Base-by-base conservation (phyloP, 2,888 invertebrate genomes). In the Agrochola circellaris region DNA sequence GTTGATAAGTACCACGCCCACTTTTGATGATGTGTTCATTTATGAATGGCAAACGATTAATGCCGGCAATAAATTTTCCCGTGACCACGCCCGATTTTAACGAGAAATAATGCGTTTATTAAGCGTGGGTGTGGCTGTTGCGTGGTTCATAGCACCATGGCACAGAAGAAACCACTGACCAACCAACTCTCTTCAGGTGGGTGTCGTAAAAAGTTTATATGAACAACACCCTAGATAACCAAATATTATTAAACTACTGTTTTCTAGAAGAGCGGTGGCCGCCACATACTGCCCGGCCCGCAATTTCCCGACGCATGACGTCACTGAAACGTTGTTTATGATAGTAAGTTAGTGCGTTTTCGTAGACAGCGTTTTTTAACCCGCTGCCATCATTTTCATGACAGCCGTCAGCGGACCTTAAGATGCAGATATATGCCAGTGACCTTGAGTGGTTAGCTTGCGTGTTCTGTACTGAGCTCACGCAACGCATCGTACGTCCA, bases 51-150 rank as follows among this genome's bases (percentile, higher is more conserved):
- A 23, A 11, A 66, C 60, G 56, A 79, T 70, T 70, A 80, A 79
- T 79, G 70, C 42, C 61, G 1, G 54, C 66, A 84, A 68, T 81
- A 84, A 62, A 71, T 51, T 51, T 34, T 34, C 48, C 26, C 15
- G 34, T 42, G 66, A 42, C 84, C 66, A 58, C 80, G 56, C 80
- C 79, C 62, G 20, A 65, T 60, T 79, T 84, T 84, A 67, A 81
- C 61, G 61, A 84, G 56, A 79, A 84, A 56, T 67, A 79, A 67
- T 62, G 61, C 48, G n/a, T 51, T 79, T 23, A 84, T 84, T 84
- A 79, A 56, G 5, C 38, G 42, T 67, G 17, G 80, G 61, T 66
- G 71, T 66, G 42, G 38, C 26, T 30, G 62, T 65, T 45, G 17
- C 34, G n/a, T 42, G n/a, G 34, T 17, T 51, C 0, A 54, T 23